Evolutionary conservation across 2,888 invertebrate species (phyloP).

Genomic region (Monochamus alternatus): DNA sequence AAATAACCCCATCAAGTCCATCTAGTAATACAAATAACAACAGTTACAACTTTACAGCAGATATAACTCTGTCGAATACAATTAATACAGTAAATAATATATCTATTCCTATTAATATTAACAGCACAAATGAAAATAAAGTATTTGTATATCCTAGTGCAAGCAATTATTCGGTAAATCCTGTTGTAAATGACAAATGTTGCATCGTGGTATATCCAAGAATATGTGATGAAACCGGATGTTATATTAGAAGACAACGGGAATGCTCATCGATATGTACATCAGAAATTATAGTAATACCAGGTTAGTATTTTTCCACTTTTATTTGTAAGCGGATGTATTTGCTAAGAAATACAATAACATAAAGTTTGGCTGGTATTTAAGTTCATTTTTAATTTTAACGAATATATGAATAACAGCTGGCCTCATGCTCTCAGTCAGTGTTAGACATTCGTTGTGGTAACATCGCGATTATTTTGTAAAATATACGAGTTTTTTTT

Average conservation of each 20-base stretch:
- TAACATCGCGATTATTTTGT: too few species aligned
- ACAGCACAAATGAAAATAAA: constrained; percentile 21
- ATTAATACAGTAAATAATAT: constrained; percentile 29
- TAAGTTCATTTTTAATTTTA: too few species aligned
- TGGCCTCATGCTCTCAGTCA: too few species aligned
- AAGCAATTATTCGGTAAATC: not conserved
- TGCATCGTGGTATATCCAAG: constrained; percentile 26
- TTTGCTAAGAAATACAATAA: too few species aligned
- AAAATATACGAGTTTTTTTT: too few species aligned
- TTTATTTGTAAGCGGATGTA: too few species aligned
- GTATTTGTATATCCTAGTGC: not conserved
- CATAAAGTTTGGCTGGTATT: too few species aligned
- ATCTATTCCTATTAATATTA: constrained; percentile 19
- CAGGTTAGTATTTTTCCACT: not conserved
- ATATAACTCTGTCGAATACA: constrained; percentile 27
- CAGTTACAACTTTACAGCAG: constrained; percentile 30
- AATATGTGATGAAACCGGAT: constrained; percentile 10
- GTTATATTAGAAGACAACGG: constrained; percentile 14
- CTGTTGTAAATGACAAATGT: constrained; percentile 4
- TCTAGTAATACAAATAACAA: constrained; percentile 19
- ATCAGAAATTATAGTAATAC: not conserved
- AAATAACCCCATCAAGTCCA: not conserved
- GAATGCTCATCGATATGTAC: constrained; percentile 24
- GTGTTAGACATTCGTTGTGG: too few species aligned
- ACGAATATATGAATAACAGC: too few species aligned